Base-by-base conservation (phyloP, 2,797 vertebrate species). In the Acanthis flammea region DNA sequence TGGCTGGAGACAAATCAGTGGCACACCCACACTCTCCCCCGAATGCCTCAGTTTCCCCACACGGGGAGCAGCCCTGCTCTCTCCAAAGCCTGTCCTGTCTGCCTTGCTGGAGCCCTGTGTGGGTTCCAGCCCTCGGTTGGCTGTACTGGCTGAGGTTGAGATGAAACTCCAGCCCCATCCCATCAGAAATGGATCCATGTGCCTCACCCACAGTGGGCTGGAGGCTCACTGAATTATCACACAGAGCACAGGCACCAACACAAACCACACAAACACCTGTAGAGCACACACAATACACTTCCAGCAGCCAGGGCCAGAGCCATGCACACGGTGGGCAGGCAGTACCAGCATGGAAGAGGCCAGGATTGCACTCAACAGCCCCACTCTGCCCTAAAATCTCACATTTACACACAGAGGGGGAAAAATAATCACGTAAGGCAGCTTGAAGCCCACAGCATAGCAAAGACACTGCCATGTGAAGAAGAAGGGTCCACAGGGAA, bases 101-200 rank as follows among this genome's bases (percentile, higher is more conserved):
- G 6, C 39, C 44, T 21, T 0, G 0, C n/a, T 53, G 53, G 15
- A 37, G 48, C 15, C 3, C 1, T 4, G 2, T 3, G 31, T 10
- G 53, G 41, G 6, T 19, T 44, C 25, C 53, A 86, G 65, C 30
- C 48, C 55, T 33, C 0, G 0, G 8, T 51, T 22, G 42, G 44
- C 77, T 45, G 62, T 0, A 8, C 22, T 4, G 0, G 1, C 23
- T 13, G 7, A 61, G 78, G 66, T 27, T 37, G 31, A 61, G 55
- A 18, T 7, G 22, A 79, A 27, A 37, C 79, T 58, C 37, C 6
- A 74, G 74, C 48, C 48, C 63, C 14, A 6, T 6, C 55, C 39
- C 4, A 6, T 31, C 88, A 51, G 48, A 25, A 8, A 74, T 2
- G 45, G n/a, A 19, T 11, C 57, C 51, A 0, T 5, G 62, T 67